Percentiles rank a stretch among this genome's conserved stretches.
phyloP scores from a whole-genome alignment of 2,113 vertebrate genomes.

The Petrocephalus microphthalmus region DNA sequence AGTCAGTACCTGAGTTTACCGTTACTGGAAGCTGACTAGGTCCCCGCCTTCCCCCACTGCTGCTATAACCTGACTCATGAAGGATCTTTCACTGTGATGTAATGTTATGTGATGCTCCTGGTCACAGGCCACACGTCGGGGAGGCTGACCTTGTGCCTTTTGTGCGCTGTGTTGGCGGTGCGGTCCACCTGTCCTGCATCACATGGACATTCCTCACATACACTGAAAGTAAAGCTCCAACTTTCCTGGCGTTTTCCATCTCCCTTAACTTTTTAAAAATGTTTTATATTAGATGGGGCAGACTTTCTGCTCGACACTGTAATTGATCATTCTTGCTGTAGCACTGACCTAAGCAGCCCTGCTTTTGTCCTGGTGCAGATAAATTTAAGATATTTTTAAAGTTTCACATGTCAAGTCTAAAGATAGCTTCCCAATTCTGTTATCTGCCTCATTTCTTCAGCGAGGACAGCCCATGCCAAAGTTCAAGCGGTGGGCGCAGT shows the following conservation, averaged over 20 bases:
- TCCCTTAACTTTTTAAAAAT: not conserved
- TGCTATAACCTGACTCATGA: not conserved
- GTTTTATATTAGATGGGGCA: not conserved
- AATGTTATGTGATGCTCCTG: not conserved
- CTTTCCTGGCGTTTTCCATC: not conserved
- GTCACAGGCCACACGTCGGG: not conserved
- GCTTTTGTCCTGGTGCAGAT: not conserved
- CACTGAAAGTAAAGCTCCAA: not conserved
- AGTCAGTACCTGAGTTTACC: not conserved
- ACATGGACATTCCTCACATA: not conserved
- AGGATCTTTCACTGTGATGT: not conserved
- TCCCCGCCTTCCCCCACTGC: not conserved
- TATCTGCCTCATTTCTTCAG: conserved; percentile 24
- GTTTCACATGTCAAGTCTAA: conserved; percentile 13
- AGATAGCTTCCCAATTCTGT: conserved; percentile 29
- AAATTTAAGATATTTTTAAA: not conserved
- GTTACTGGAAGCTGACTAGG: not conserved
- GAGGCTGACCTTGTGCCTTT: not conserved
- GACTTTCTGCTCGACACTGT: not conserved
- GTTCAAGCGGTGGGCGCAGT: conserved; percentile 19
- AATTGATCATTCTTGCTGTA: not conserved
- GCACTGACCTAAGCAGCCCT: not conserved
- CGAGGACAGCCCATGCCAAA: conserved; percentile 24
- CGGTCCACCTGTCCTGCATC: not conserved
- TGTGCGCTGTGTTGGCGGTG: not conserved